Percentiles rank a stretch among this genome's conserved stretches.
These are phyloP conservation scores for Halcyon badia DNA, from an alignment of 2,797 vertebrate genomes.

Conservation along the genomic window DNA sequence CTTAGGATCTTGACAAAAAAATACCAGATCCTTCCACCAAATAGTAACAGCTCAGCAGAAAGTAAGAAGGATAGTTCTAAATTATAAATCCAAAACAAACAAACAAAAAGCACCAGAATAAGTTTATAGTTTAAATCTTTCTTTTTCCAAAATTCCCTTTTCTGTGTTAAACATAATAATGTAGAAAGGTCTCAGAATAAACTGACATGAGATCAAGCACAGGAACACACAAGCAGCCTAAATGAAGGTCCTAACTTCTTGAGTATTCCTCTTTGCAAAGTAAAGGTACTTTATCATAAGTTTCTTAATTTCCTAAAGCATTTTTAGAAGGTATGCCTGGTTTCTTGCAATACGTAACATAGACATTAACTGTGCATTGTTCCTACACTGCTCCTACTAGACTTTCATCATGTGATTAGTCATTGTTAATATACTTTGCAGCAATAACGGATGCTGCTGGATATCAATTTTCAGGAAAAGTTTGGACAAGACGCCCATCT, in stretches of 20 bases:
- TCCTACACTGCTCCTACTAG: not conserved
- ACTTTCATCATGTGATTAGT: fast-evolving
- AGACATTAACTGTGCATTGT: not conserved
- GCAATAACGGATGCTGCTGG: not conserved
- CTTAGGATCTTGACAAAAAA: not conserved
- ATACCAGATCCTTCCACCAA: not conserved
- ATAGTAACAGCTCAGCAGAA: not conserved
- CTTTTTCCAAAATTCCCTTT: not conserved
- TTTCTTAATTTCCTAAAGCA: not conserved
- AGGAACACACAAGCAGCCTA: not conserved
- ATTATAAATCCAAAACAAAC: not conserved
- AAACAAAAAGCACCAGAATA: not conserved
- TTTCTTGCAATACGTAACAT: not conserved
- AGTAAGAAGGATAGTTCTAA: not conserved
- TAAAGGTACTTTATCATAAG: not conserved
- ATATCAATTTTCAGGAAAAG: not conserved
- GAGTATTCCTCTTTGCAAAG: not conserved
- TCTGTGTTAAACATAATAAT: not conserved
- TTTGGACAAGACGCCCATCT: not conserved
- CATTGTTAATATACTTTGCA: not conserved
- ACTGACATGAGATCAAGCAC: not conserved
- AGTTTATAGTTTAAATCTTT: not conserved
- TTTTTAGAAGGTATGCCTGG: not conserved
- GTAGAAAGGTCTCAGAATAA: not conserved
- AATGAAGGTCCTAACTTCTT: not conserved